phyloP scores from a whole-genome alignment of 2,113 vertebrate genomes.

The Callithrix jacchus region DNA sequence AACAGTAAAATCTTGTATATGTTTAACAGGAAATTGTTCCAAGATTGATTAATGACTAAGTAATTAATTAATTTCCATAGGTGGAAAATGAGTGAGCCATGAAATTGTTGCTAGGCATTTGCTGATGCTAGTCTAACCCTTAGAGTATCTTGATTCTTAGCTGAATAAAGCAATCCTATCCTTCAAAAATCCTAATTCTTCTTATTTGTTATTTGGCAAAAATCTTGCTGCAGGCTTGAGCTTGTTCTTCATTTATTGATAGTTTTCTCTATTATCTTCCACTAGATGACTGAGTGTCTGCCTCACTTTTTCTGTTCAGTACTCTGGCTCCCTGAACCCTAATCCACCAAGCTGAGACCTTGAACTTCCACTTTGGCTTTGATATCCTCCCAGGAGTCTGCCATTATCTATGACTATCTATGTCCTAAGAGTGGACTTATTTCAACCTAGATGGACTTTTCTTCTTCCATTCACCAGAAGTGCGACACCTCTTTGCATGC shows the following conservation, averaged over 20 bases:
- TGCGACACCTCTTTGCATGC: not conserved
- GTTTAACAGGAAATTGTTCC: conserved; percentile 8
- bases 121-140: not conserved
- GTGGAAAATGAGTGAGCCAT: not conserved
- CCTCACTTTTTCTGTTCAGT: not conserved
- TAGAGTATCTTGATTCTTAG: not conserved
- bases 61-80: not conserved
- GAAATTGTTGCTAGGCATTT: not conserved
- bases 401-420: not conserved
- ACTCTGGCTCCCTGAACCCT: not conserved
- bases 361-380: not conserved
- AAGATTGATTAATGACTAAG: conserved; percentile 39
- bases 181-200: not conserved
- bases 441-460: not conserved
- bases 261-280: not conserved
- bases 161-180: not conserved
- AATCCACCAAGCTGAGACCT: not conserved
- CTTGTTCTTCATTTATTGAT: not conserved
- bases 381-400: not conserved
- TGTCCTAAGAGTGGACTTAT: not conserved
- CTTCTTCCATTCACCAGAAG: not conserved
- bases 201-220: not conserved
- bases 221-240: not conserved
- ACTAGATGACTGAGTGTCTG: not conserved
- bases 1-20: not conserved